A percentile compares a stretch with the other conserved stretches of the same genome.
Conservation (phyloP, 2,888 invertebrate species). For the Heteromurus nitidus region DNA sequence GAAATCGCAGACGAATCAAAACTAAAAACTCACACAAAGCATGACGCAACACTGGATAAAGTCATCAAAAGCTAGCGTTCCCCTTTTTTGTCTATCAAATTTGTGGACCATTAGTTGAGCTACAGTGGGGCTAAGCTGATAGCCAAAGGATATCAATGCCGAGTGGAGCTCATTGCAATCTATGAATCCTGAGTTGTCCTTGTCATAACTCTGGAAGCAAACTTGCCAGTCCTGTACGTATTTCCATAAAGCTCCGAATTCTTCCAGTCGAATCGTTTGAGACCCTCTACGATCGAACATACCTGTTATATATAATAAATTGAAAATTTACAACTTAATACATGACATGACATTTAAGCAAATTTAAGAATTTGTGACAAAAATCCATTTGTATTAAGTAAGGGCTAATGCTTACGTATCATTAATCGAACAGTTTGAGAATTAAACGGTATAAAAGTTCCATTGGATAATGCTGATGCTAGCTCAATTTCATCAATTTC, state of each 20-base stretch:
- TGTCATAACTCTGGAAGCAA: slow-evolving; percentile 87
- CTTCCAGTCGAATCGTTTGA: slow-evolving; percentile 94
- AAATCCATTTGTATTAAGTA: no score
- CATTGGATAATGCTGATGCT: slow-evolving; percentile 94
- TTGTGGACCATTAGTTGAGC: slow-evolving; percentile 89
- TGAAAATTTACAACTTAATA: not conserved
- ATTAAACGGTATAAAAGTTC: slow-evolving; percentile 98
- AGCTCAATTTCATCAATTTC: slow-evolving; percentile 91
- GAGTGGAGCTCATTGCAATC: slow-evolving; percentile 92
- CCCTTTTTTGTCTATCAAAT: slow-evolving; percentile 92
- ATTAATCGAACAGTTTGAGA: slow-evolving; percentile 96
- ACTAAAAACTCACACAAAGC: slow-evolving; percentile 85
- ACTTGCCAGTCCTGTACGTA: slow-evolving; percentile 84
- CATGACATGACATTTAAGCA: no score
- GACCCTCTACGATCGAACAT: slow-evolving; percentile 94
- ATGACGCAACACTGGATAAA: slow-evolving; percentile 97
- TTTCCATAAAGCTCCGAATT: slow-evolving; percentile 97
- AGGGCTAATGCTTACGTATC: slow-evolving; percentile 81
- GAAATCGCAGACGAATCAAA: not conserved
- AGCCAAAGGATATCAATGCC: slow-evolving; percentile 93
- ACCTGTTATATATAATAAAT: slow-evolving; percentile 75
- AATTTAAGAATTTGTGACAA: no score
- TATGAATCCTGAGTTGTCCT: slow-evolving; percentile 90
- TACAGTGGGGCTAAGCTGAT: slow-evolving; percentile 85
- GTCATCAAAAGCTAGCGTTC: slow-evolving; percentile 96